Evolutionary conservation across 2,888 invertebrate species (phyloP), one percentile per base, ranked within the genome.

Genomic region (Megamerina dolium): DNA sequence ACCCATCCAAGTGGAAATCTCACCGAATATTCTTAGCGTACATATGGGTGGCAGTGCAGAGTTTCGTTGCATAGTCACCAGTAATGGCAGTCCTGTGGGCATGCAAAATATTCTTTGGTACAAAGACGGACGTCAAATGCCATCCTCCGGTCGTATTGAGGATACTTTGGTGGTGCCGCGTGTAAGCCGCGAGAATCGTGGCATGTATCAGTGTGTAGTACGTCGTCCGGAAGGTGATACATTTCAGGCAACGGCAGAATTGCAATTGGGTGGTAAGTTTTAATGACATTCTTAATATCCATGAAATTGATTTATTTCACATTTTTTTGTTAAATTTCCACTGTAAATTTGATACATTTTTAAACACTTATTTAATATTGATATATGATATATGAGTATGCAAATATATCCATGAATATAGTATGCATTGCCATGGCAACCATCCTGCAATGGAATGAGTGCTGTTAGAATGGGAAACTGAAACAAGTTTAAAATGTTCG

Each of bases 181-280:
- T 44, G 83, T 85, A 31, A 80, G 80, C 29, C 73, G 83, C 40
- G 83, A 84, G 58, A 84, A 85, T 63, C 76, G 82, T 46, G 85
- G 85, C 55, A 84, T 85, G 82, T 85, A 85, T 64, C 85, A 85
- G 64, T 85, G 85, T 64, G 76, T 85, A 49, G 84, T 82, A 6
- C 72, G 83, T 48, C 73, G 83, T 50, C 76, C 81, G 23, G 83
- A 84, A 63, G 83, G 83, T 13, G 84, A 84, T 60, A 83, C 83
- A 3, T 83, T 83, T 19, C 86, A 87, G 63, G 85, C 83, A 8
- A 78, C 85, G 1, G 83, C 84, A 1, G 85, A 87, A 68, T 73
- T 87, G 37, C 80, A 82, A 63, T 71, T 85, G 48, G 81, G 84
- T 62, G 82, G 84, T 85, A 64, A 74, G 74, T 67, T 45, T 43